Conservation (phyloP, 1,140 invertebrate genomes). For the Liolophura sinensis region DNA sequence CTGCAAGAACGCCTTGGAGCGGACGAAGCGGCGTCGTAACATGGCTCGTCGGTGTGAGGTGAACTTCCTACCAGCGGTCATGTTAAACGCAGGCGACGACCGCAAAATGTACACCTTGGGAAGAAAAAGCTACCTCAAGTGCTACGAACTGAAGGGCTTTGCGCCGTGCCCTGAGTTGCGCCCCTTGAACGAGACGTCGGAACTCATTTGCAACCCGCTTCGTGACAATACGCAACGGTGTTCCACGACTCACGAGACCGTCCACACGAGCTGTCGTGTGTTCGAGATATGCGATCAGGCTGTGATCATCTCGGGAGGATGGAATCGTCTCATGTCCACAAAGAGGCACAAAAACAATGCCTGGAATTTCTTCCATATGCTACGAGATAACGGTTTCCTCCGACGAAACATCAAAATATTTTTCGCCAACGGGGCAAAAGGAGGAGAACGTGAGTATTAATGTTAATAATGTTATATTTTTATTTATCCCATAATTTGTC, state of each 20-base stretch:
- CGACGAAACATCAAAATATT: slow-evolving; percentile 64
- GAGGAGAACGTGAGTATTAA: slow-evolving; percentile 36
- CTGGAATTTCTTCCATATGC: slow-evolving; percentile 56
- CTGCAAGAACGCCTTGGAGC: slow-evolving; percentile 54
- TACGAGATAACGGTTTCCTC: slow-evolving; percentile 61
- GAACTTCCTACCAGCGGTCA: slow-evolving; percentile 60
- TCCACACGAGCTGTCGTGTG: slow-evolving; percentile 59
- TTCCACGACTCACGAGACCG: slow-evolving; percentile 57
- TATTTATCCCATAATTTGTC: too few species aligned
- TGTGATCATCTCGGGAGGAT: slow-evolving; percentile 64
- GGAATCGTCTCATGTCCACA: slow-evolving; percentile 61
- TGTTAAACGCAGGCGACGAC: slow-evolving; percentile 22
- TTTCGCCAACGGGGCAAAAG: slow-evolving; percentile 61
- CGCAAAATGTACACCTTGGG: slow-evolving; percentile 12
- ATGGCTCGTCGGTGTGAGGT: slow-evolving; percentile 58
- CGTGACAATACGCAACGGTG: slow-evolving; percentile 60
- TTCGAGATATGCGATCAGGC: slow-evolving; percentile 65
- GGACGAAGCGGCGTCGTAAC: slow-evolving; percentile 39
- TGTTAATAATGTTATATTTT: too few species aligned
- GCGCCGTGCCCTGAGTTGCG: slow-evolving; percentile 56
- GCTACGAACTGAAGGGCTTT: slow-evolving; percentile 56
- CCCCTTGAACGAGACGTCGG: slow-evolving; percentile 53
- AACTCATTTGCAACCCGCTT: slow-evolving; percentile 61
- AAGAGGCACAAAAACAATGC: slow-evolving; percentile 53
- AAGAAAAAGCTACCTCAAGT: slow-evolving; percentile 45